Evolutionary conservation across 1,140 invertebrate genomes (phyloP), one percentile per base, ranked within the genome.

Genomic region (Panagrolaimus sp.): DNA sequence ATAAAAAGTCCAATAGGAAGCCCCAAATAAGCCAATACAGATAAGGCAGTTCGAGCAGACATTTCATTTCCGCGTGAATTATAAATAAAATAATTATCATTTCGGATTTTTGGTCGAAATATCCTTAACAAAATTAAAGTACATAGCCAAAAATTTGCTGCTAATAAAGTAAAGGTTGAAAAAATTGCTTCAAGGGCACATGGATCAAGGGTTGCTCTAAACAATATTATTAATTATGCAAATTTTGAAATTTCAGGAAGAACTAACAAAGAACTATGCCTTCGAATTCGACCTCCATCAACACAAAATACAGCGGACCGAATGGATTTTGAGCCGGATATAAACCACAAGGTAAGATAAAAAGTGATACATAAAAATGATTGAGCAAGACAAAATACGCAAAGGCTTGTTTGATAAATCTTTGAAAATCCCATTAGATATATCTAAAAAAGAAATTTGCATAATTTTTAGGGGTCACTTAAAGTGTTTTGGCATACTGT

Each of bases 381-480:
- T 28, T 58, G 52, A 10, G 21, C 52, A 28, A 58, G 17, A 24
- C 52, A 58, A 28, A 58, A 58, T 21, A 58, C 28, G 52, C 52
- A 26, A 12, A 58, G n/a, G 14, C 52, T 58, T 58, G 52, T 26
- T 26, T 28, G 21, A 28, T 58, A 58, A 28, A 58, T 58, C 17
- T 58, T 58, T 21, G 52, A 58, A 21, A 58, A 58, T 21, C 15
- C 52, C 28, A 58, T 58, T 2, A 58, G 52, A 58, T 58, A 58
- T 12, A 58, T 58, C 52, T 58, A 12, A 58, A 55, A 58, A 58
- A 21, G 7, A 38, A 38, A 38, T n/a, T n/a, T n/a, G n/a, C n/a
- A n/a, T n/a, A n/a, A n/a, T n/a, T n/a, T n/a, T n/a, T n/a, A n/a
- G n/a, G n/a, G n/a, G n/a, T n/a, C n/a, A n/a, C n/a, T n/a, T n/a